phyloP scores from a whole-genome alignment of 2,797 vertebrate genomes.

The Lepus oiostolus region DNA sequence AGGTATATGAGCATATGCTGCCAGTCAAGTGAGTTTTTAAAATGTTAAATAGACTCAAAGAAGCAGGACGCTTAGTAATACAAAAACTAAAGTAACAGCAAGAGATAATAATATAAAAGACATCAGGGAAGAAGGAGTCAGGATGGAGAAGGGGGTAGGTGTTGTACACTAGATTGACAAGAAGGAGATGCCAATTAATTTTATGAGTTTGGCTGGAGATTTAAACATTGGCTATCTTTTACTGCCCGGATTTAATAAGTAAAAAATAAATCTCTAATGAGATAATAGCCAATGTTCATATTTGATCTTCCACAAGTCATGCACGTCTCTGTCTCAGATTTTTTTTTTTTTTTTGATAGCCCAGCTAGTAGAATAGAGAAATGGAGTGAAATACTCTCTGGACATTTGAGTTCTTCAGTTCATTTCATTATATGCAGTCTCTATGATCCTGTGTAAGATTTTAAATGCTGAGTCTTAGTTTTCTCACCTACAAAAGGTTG shows the following conservation, averaged over 20 bases:
- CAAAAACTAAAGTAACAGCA: slow-evolving; percentile 6
- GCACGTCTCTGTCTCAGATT: neutral
- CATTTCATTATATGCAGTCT: neutral
- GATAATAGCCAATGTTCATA: neutral
- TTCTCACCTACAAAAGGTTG: neutral
- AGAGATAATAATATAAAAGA: neutral
- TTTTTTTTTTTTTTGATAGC: neutral
- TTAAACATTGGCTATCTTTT: neutral
- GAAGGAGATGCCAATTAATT: neutral
- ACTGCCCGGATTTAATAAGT: neutral
- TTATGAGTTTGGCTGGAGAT: neutral
- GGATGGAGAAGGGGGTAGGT: neutral
- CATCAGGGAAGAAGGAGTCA: neutral
- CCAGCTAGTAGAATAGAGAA: neutral
- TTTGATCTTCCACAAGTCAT: neutral
- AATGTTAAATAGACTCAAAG: neutral
- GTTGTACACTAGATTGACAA: neutral
- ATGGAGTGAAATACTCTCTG: neutral
- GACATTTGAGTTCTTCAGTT: neutral
- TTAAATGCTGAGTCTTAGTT: neutral
- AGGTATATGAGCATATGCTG: neutral
- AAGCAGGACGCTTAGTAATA: neutral
- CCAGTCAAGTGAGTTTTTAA: neutral
- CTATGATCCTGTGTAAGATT: neutral
- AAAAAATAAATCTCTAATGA: neutral